Conservation (phyloP, 2,797 vertebrate genomes). For the Galago senegalensis region DNA sequence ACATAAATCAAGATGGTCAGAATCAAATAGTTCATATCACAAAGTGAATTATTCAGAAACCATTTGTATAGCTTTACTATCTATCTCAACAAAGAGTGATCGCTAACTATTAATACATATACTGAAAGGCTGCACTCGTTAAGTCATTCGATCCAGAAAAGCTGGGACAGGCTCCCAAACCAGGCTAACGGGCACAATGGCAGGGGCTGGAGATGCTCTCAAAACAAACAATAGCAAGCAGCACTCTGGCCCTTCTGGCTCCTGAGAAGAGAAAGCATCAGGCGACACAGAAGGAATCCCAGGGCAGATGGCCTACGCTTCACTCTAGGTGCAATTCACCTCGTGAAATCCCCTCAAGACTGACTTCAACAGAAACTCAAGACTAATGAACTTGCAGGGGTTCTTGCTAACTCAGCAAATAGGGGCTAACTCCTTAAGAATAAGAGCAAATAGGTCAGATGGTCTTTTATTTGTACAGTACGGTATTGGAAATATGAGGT, state of each 20-base stretch:
- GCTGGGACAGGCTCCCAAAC: background rate
- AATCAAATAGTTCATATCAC: background rate
- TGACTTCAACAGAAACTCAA: background rate
- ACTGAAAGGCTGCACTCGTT: background rate
- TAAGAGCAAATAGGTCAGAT: no score
- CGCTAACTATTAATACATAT: background rate
- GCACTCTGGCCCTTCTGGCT: fast-evolving
- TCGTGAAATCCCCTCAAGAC: background rate
- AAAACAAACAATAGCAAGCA: background rate
- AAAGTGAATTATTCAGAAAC: background rate
- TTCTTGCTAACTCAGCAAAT: background rate
- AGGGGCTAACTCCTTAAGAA: background rate
- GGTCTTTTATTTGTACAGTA: background rate
- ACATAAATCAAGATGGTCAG: background rate
- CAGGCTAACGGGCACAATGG: background rate
- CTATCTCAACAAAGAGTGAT: background rate
- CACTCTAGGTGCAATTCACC: background rate
- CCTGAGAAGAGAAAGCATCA: fast-evolving
- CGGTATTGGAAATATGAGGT: background rate
- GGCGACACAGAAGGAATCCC: background rate
- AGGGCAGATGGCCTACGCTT: background rate
- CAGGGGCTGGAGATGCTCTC: background rate
- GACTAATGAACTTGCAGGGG: background rate
- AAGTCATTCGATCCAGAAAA: background rate
- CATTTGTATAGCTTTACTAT: background rate